A percentile compares a stretch with the other conserved stretches of the same genome.
Evolutionary conservation across 2,797 vertebrate genomes (phyloP).

Genomic region (Rhabdomys pumilio): DNA sequence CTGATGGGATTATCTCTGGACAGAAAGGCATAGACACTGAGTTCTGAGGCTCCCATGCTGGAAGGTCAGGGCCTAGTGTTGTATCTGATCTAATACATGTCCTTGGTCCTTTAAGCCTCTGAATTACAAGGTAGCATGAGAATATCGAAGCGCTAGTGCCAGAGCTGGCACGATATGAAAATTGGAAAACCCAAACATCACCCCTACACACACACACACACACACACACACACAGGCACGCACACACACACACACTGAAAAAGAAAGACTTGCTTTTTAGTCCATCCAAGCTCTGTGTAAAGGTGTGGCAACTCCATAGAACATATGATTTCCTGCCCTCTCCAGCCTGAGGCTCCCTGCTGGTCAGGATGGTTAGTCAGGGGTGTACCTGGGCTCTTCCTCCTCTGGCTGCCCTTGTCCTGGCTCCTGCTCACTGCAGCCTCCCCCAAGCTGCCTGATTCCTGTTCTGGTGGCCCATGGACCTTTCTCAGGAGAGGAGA

Average conservation of each 20-base stretch:
- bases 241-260: neutral
- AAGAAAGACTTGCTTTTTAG: neutral
- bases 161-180: neutral
- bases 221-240: neutral
- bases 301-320: neutral
- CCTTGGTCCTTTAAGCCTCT: neutral
- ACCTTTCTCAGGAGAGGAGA: slow-evolving; percentile 37
- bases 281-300: neutral
- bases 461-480: accelerated
- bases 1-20: neutral
- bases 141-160: neutral
- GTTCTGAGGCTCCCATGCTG: neutral
- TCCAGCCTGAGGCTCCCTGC: neutral
- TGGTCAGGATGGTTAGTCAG: accelerated
- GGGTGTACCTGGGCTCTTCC: neutral
- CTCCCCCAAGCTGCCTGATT: neutral
- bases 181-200: neutral
- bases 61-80: neutral
- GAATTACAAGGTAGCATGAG: neutral
- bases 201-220: neutral
- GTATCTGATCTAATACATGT: neutral
- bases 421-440: neutral
- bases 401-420: neutral
- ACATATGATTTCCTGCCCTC: neutral
- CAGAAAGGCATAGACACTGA: accelerated